Conservation (phyloP, 2,888 invertebrate genomes). For the Campoletis raptor region DNA sequence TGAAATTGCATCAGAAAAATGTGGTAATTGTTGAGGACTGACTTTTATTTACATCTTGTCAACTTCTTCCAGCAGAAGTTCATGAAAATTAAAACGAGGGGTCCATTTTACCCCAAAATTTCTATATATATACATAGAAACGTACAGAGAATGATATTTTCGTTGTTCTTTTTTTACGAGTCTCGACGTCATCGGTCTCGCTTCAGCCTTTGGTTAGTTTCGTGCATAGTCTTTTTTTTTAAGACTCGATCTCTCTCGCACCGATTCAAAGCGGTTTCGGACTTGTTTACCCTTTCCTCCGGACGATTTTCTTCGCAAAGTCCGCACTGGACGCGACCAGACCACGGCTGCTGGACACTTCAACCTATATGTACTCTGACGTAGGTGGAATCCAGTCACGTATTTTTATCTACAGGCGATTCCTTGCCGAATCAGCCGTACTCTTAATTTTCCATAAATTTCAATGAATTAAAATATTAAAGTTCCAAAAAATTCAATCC, state of each 20-base stretch:
- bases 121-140: background rate
- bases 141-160: constrained; percentile 36
- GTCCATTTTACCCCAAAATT: constrained; percentile 25
- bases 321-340: constrained; percentile 61
- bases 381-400: constrained; percentile 77
- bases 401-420: constrained; percentile 49
- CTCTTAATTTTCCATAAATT: background rate
- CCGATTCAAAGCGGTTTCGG: constrained; percentile 28
- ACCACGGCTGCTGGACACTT: constrained; percentile 67
- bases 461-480: background rate
- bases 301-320: constrained; percentile 55
- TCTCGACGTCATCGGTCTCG: constrained; percentile 51
- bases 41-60: background rate
- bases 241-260: constrained; percentile 35
- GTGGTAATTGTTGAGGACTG: background rate
- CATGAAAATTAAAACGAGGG: background rate
- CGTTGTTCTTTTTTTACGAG: constrained; percentile 43
- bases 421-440: background rate
- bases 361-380: constrained; percentile 70
- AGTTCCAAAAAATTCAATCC: background rate
- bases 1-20: background rate
- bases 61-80: background rate
- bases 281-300: constrained; percentile 61
- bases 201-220: constrained; percentile 44
- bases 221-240: constrained; percentile 14